Conservation (phyloP, 2,888 invertebrate genomes). For the Pasiphila rectangulata region DNA sequence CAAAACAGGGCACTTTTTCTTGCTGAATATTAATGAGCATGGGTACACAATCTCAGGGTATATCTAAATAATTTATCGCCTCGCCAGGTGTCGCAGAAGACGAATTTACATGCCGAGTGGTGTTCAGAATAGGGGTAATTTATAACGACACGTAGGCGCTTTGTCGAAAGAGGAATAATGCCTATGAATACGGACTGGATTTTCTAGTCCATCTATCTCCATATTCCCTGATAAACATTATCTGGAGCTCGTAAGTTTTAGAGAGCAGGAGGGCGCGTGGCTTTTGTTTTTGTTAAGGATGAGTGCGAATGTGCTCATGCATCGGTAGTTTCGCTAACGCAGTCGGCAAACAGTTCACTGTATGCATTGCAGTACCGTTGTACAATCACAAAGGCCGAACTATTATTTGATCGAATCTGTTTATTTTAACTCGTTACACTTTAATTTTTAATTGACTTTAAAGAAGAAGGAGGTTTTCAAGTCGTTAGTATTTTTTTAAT, state of each 20-base stretch:
- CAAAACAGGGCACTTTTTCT: slow-evolving; percentile 42
- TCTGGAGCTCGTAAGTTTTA: slow-evolving; percentile 1
- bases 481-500: no score
- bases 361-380: no score
- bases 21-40: slow-evolving; percentile 51
- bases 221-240: slow-evolving; percentile 15
- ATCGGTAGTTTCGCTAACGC: no score
- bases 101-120: slow-evolving; percentile 34
- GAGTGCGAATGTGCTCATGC: no score
- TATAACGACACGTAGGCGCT: slow-evolving; percentile 24
- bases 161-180: slow-evolving; percentile 24
- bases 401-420: no score
- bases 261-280: no score
- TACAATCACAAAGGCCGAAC: no score
- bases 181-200: slow-evolving; percentile 14
- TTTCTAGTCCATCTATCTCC: slow-evolving; percentile 17
- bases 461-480: no score
- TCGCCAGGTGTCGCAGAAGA: slow-evolving; percentile 46
- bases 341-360: no score
- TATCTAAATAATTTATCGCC: slow-evolving; percentile 52
- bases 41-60: slow-evolving; percentile 45
- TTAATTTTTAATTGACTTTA: no score
- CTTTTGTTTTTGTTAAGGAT: no score
- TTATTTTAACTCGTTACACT: no score
- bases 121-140: slow-evolving; percentile 25